Evolutionary conservation across 2,797 vertebrate species (phyloP).

Genomic region (Rhincodon typus): DNA sequence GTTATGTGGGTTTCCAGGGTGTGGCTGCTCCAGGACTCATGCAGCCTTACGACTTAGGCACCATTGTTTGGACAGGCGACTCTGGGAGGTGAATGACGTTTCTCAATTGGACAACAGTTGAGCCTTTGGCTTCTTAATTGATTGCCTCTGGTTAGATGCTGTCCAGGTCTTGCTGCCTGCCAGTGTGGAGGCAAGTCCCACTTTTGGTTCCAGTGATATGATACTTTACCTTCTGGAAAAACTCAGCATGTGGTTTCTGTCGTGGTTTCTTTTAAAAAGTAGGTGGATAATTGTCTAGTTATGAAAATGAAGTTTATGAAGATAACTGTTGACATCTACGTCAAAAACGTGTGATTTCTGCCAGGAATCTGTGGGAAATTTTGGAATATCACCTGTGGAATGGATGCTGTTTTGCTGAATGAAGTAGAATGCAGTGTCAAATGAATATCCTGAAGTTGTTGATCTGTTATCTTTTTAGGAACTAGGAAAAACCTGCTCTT

Average conservation of each 20-base stretch:
- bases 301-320: neutral
- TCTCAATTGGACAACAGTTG: neutral
- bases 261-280: neutral
- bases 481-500: neutral
- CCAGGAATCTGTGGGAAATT: neutral
- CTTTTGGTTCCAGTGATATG: neutral
- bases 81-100: neutral
- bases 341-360: neutral
- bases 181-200: neutral
- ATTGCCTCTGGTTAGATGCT: neutral
- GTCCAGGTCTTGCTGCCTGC: too few species aligned
- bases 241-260: neutral
- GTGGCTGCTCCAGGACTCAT: neutral
- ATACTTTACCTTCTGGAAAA: too few species aligned
- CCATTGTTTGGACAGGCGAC: neutral
- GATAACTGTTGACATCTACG: neutral
- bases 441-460: neutral
- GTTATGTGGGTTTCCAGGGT: too few species aligned
- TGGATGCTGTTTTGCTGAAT: neutral
- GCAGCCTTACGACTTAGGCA: too few species aligned
- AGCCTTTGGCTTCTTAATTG: neutral
- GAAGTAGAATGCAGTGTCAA: neutral
- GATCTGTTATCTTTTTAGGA: neutral
- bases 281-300: neutral
- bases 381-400: neutral